Conservation (phyloP, 37 sponge, comb jelly and placozoan genomes). For the Geodia barretti region DNA sequence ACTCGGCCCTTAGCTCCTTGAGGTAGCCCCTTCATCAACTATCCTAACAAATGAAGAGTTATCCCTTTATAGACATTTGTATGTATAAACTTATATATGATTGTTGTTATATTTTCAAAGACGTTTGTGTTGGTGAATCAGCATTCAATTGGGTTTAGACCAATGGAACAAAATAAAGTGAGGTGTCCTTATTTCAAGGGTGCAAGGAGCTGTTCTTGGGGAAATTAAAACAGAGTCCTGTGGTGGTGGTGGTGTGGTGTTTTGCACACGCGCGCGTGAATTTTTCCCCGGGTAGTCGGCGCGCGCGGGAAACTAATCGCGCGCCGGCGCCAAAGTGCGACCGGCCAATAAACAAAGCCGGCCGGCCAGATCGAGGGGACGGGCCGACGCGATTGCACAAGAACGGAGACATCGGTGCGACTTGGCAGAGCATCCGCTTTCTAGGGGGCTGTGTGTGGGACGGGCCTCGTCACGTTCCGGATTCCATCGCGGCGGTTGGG, state of each 20-base stretch:
- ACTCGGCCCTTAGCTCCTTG: conserved; percentile 54
- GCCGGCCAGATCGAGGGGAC: neutral
- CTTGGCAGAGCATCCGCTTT: too few species aligned
- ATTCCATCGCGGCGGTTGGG: too few species aligned
- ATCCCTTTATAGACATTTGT: too few species aligned
- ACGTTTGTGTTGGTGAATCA: neutral
- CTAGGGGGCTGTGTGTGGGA: neutral
- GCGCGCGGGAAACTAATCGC: neutral
- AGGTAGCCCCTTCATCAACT: conserved; percentile 5
- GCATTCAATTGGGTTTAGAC: neutral
- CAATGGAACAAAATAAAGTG: too few species aligned
- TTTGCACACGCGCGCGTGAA: too few species aligned
- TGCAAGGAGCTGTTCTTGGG: too few species aligned
- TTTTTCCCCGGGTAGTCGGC: neutral
- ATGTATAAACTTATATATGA: too few species aligned
- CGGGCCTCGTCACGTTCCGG: too few species aligned
- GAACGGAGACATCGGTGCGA: neutral
- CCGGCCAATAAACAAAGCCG: neutral
- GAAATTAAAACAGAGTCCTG: too few species aligned
- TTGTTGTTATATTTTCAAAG: neutral
- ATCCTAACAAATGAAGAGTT: too few species aligned
- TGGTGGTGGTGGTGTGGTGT: too few species aligned
- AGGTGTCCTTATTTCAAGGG: too few species aligned
- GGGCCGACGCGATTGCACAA: neutral
- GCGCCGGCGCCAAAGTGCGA: neutral